phyloP scores from a whole-genome alignment of 2,888 invertebrate species.

The Tillus elongatus region DNA sequence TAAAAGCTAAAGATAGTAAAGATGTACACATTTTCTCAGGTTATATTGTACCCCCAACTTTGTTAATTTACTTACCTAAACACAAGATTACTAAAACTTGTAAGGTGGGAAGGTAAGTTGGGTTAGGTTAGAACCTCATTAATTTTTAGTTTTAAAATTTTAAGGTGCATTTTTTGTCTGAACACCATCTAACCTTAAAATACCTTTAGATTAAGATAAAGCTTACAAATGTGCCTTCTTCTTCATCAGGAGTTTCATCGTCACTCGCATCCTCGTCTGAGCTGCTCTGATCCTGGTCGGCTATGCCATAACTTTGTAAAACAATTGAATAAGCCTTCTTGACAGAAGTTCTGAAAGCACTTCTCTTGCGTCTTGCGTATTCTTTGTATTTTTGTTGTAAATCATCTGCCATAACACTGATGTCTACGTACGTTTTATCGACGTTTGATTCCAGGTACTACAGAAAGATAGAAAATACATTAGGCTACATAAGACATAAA shows the following conservation, averaged over 20 bases:
- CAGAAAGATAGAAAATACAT: conserved; percentile 23
- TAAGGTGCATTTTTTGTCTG: too few species aligned
- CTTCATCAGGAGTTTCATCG: conserved; percentile 16
- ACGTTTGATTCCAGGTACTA: conserved; percentile 74
- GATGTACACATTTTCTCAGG: too few species aligned
- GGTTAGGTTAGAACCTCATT: too few species aligned
- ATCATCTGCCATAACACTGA: conserved; percentile 73
- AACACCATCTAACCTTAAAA: conserved; percentile 7
- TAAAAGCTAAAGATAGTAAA: too few species aligned
- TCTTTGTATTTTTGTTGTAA: conserved; percentile 67
- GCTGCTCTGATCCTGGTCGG: conserved; percentile 44
- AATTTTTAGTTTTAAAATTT: too few species aligned
- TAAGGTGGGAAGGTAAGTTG: too few species aligned
- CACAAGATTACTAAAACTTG: too few species aligned
- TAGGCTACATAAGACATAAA: not conserved
- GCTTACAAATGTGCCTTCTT: conserved; percentile 8
- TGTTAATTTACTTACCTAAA: too few species aligned
- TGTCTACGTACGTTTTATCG: conserved; percentile 71
- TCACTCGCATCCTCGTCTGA: conserved; percentile 46
- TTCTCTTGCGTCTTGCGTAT: conserved; percentile 70
- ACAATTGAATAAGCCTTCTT: conserved; percentile 68
- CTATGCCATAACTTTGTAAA: conserved; percentile 57
- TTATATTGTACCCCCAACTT: too few species aligned
- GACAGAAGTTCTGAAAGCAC: conserved; percentile 70
- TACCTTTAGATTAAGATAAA: not conserved